phyloP scores from a whole-genome alignment of 2,888 invertebrate genomes.

The Marasmarcha lunaedactyla region DNA sequence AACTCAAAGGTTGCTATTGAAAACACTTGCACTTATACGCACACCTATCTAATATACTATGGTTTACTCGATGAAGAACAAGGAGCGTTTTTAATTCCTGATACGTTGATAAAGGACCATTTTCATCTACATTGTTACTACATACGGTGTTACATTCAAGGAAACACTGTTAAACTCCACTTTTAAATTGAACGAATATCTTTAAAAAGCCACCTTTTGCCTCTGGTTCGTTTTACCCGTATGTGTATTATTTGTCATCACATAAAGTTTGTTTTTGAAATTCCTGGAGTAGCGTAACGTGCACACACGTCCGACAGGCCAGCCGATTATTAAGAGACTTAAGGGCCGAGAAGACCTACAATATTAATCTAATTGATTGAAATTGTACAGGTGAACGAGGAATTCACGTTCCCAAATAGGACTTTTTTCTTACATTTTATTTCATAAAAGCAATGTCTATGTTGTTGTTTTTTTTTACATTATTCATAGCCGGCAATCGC shows the following conservation, averaged over 20 bases:
- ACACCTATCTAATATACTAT: no score
- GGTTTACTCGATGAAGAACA: no score
- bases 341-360: slow-evolving; percentile 37
- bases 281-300: slow-evolving; percentile 9
- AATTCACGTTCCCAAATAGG: slow-evolving; percentile 20
- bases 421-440: slow-evolving; percentile 14
- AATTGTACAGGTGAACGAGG: slow-evolving; percentile 15
- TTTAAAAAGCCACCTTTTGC: background rate
- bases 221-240: slow-evolving; percentile 3
- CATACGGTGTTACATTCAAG: no score
- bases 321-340: slow-evolving; percentile 31
- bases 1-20: background rate
- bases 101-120: no score
- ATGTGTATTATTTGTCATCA: slow-evolving; percentile 33
- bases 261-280: slow-evolving; percentile 11
- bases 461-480: no score
- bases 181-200: no score
- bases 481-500: no score
- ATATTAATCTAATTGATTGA: slow-evolving; percentile 60
- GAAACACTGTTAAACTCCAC: no score
- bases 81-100: no score
- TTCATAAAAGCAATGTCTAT: no score
- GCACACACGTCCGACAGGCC: slow-evolving; percentile 24
- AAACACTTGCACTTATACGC: no score
- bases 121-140: no score